Base-by-base conservation (phyloP, 2,888 invertebrate genomes). In the Lapara coniferarum region DNA sequence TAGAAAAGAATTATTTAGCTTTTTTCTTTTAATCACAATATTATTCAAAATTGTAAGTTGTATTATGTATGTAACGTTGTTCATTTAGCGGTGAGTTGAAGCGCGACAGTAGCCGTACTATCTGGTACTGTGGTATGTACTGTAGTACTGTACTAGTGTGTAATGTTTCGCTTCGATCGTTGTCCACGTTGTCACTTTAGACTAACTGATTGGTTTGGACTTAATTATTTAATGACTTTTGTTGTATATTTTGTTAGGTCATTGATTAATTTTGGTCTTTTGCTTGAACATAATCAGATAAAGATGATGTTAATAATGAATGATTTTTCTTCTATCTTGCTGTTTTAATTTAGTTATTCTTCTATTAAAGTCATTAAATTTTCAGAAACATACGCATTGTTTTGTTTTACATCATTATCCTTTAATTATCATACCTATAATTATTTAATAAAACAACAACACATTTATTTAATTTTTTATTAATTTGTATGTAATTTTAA, bases 221-320 rank as follows among this genome's bases (percentile, higher is more conserved):
- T 89, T 86, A 89, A 93, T 93, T 93, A 92, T 92, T 92, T 91
- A 89, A 93, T 93, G 93, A 93, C 93, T 93, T 93, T 93, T 93
- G 93, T 93, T 93, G 93, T 93, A 93, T 93, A 93, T 93, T 93
- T 93, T 93, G 93, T 93, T 93, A 92, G 93, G 93, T 93, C 93
- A 93, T 93, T 93, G 90, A 92, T 93, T 93, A 93, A 93, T 93
- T 93, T 91, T 90, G 88, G 89, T 92, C 92, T 84, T 89, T 89
- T 85, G 90, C 90, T 93, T 83, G 81, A 88, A 87, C 86, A 86
- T 91, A 91, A 91, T 91, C 89, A 85, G 88, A 89, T 86, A 83
- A 89, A 91, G 86, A 91, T 89, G 88, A 90, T 92, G 90, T 91
- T 92, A 90, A 87, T 86, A 84, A 89, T 92, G 88, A 89, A 89